Percentiles rank a stretch among this genome's conserved stretches.
Conservation (phyloP, 2,797 vertebrate genomes). For the Sitta carolinensis region DNA sequence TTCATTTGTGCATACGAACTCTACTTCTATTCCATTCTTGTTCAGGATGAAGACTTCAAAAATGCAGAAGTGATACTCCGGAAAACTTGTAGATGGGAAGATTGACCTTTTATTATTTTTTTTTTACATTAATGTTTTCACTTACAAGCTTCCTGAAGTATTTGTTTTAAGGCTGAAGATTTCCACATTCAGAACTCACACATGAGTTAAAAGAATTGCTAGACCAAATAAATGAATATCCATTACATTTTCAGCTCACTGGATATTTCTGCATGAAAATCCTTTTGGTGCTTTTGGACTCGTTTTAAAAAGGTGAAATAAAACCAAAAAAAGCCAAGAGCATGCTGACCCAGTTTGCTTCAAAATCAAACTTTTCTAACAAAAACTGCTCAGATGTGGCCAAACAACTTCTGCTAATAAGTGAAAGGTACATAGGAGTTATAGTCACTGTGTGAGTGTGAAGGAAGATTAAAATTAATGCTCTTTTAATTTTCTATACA, state of each 20-base stretch:
- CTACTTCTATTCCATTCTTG: neutral
- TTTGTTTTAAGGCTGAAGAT: neutral
- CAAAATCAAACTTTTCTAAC: neutral
- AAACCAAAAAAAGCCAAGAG: neutral
- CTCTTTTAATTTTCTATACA: constrained; percentile 27
- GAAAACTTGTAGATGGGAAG: neutral
- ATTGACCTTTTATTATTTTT: neutral
- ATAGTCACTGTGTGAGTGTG: neutral
- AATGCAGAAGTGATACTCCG: neutral
- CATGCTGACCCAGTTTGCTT: neutral
- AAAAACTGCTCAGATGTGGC: neutral
- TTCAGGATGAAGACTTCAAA: neutral
- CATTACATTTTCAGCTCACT: neutral
- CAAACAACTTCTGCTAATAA: neutral
- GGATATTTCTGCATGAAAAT: neutral
- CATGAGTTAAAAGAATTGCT: neutral
- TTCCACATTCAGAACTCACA: neutral
- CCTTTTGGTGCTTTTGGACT: neutral
- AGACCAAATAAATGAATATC: neutral
- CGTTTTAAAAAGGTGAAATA: neutral
- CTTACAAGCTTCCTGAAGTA: neutral
- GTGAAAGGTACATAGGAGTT: neutral
- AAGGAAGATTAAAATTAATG: constrained; percentile 18
- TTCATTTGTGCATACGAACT: neutral
- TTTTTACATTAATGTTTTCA: neutral